A percentile compares a stretch with the other conserved stretches of the same genome.
Evolutionary conservation across 2,888 invertebrate genomes (phyloP).

Genomic region (Calliopum simillimum): DNA sequence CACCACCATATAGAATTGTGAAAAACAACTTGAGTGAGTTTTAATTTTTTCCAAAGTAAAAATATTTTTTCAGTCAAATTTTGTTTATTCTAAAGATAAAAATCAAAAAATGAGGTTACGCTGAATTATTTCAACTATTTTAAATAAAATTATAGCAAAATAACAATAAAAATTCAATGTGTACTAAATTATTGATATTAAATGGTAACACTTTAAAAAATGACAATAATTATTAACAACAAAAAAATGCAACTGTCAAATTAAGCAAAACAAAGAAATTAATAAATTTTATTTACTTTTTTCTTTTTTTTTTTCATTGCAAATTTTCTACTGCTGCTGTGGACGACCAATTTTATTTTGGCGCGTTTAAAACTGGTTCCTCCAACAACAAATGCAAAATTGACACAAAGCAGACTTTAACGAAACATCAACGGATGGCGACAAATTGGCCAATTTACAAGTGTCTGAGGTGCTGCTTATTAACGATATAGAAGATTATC

Average conservation of each 20-base stretch:
- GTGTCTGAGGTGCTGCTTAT: not conserved
- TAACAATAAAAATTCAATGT: conserved; percentile 37
- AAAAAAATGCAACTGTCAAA: conserved; percentile 20
- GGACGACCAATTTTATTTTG: conserved; percentile 7
- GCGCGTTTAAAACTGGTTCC: not conserved
- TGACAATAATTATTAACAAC: conserved; percentile 2
- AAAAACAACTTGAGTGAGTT: conserved; percentile 32
- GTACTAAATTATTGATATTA: conserved; percentile 36
- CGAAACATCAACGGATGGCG: conserved; percentile 12
- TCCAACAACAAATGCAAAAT: not conserved
- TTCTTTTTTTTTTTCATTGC: conserved; percentile 3
- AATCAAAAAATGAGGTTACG: conserved; percentile 1
- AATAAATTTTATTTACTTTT: conserved; percentile 15
- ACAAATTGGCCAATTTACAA: not conserved
- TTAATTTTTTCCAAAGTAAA: not conserved
- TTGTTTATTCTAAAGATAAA: too few species aligned
- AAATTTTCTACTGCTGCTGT: conserved; percentile 6
- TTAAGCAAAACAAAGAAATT: conserved; percentile 24
- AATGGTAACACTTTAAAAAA: conserved; percentile 34
- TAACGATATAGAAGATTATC: not conserved
- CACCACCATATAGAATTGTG: not conserved
- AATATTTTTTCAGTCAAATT: not conserved
- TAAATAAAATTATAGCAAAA: conserved; percentile 22
- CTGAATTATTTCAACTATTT: not conserved
- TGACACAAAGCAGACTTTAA: conserved; percentile 10